A percentile compares a stretch with the other conserved stretches of the same genome.
phyloP scores from a whole-genome alignment of 2,113 vertebrate genomes.

The Aplodontia rufa region DNA sequence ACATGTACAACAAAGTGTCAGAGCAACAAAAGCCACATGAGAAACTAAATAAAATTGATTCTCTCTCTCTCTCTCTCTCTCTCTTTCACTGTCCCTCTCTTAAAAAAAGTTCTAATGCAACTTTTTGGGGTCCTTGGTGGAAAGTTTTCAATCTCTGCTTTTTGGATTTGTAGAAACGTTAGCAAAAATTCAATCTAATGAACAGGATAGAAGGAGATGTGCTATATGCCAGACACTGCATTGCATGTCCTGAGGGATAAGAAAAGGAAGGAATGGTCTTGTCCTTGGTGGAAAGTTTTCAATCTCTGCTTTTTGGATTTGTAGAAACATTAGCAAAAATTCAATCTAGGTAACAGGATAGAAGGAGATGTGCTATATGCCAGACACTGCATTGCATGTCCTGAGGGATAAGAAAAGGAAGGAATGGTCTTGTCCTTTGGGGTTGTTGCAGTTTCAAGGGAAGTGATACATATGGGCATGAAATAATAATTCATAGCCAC shows the following conservation, averaged over 20 bases:
- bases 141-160: no score
- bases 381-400: background rate
- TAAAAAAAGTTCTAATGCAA: no score
- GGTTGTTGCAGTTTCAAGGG: background rate
- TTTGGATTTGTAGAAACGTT: background rate
- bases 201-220: background rate
- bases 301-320: background rate
- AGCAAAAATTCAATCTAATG: background rate
- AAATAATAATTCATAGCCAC: background rate
- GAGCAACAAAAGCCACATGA: no score
- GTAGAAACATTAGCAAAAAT: background rate
- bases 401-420: background rate
- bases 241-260: background rate
- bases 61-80: no score
- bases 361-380: background rate
- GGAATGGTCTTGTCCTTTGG: background rate
- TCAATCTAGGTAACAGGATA: background rate
- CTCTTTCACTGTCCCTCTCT: no score
- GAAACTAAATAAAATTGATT: no score
- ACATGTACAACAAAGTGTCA: no score
- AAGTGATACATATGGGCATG: background rate
- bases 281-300: no score
- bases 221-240: background rate
- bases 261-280: background rate
- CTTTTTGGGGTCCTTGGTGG: background rate